These are phyloP conservation scores for Synodontis membranacea DNA, from an alignment of 2,113 vertebrate species.

Conservation along the genomic window DNA sequence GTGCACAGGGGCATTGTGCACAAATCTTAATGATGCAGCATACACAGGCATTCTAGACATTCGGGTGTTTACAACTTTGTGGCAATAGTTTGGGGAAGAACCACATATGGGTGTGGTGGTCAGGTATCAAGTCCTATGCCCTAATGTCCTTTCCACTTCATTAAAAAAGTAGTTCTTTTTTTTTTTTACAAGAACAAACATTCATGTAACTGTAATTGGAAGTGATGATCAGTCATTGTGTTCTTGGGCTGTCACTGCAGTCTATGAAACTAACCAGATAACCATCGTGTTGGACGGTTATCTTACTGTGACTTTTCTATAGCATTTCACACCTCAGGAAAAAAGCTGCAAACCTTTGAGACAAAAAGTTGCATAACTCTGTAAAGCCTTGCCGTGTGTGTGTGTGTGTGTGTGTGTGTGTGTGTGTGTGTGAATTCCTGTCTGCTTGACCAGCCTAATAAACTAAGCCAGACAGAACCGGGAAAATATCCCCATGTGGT, in stretches of 20 bases:
- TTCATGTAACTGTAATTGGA: neutral
- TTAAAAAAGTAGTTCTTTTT: neutral
- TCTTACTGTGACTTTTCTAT: neutral
- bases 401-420: neutral
- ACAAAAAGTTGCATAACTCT: too few species aligned
- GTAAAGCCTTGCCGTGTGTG: neutral
- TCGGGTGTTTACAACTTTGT: neutral
- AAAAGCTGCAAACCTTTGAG: neutral
- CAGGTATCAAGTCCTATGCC: neutral
- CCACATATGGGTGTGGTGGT: neutral
- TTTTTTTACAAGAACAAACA: neutral
- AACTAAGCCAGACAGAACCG: neutral
- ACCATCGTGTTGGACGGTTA: neutral
- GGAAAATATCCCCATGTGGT: constrained; percentile 27
- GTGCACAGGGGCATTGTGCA: too few species aligned
- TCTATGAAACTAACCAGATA: neutral
- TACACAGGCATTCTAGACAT: neutral
- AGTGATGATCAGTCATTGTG: neutral
- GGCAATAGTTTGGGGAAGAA: neutral
- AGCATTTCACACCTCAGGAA: neutral
- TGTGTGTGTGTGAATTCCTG: neutral
- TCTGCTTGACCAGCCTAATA: constrained; percentile 13
- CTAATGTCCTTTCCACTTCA: neutral
- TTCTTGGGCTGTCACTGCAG: neutral
- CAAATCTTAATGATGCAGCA: neutral